Conservation (phyloP, 2,888 invertebrate species). For the Druceiella hillmani region DNA sequence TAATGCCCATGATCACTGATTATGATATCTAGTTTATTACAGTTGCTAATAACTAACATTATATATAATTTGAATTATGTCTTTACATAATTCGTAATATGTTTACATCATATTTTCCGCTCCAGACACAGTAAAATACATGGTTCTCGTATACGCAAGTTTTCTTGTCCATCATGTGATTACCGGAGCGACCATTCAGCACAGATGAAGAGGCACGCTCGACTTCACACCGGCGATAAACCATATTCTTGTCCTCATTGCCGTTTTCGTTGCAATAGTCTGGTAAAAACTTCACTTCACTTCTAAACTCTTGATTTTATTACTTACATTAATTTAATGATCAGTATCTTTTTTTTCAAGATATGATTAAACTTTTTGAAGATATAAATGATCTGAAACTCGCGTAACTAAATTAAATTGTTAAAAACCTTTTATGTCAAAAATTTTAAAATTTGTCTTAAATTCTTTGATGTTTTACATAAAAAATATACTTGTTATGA, state of each 20-base stretch:
- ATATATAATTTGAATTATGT: not conserved
- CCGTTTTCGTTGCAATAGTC: slow-evolving; percentile 66
- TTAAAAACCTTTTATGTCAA: no score
- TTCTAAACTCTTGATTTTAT: no score
- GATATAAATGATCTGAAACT: no score
- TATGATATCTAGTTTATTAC: no score
- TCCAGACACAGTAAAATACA: slow-evolving; percentile 60
- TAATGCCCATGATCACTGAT: no score
- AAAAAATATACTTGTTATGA: no score
- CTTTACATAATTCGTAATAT: slow-evolving; percentile 12
- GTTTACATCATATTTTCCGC: slow-evolving; percentile 21
- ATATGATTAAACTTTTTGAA: no score
- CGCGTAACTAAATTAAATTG: no score
- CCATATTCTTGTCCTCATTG: slow-evolving; percentile 87
- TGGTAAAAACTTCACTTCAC: slow-evolving; percentile 64
- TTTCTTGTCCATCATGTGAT: slow-evolving; percentile 61
- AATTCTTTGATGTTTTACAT: no score
- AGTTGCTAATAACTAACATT: slow-evolving; percentile 25
- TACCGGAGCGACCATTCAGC: slow-evolving; percentile 63
- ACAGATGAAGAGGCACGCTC: slow-evolving; percentile 73
- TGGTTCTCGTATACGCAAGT: slow-evolving; percentile 43
- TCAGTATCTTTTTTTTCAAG: no score
- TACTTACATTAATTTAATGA: no score
- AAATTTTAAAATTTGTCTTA: no score
- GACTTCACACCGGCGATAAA: slow-evolving; percentile 74